These are phyloP conservation scores for Dryas iulia DNA, from an alignment of 1,140 invertebrate genomes.

Conservation along the genomic window DNA sequence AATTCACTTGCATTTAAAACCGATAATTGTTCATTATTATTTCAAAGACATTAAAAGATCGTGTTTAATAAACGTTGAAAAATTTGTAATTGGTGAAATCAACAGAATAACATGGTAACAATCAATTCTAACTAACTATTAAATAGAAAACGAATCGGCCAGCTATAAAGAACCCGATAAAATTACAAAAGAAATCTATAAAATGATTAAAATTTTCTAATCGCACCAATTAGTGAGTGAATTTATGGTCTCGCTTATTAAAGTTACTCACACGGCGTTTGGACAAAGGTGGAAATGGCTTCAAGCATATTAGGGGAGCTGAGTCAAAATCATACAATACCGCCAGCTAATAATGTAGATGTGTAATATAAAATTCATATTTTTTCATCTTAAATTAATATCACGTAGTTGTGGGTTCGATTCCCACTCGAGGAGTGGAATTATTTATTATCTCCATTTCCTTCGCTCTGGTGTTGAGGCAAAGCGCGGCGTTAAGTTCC, in stretches of 20 bases:
- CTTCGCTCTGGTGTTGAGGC: no score
- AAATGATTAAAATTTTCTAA: slow-evolving; percentile 76
- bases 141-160: slow-evolving; percentile 66
- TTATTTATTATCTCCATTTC: no score
- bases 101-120: slow-evolving; percentile 68
- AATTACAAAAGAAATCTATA: slow-evolving; percentile 77
- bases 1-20: slow-evolving; percentile 22
- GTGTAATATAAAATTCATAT: background rate
- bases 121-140: slow-evolving; percentile 70
- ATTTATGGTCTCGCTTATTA: slow-evolving; percentile 73
- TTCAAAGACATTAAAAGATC: slow-evolving; percentile 37
- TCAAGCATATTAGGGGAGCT: slow-evolving; percentile 2
- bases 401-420: no score
- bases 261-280: slow-evolving; percentile 32
- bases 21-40: slow-evolving; percentile 35
- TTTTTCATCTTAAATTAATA: no score
- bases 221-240: slow-evolving; percentile 66
- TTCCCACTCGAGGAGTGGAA: no score
- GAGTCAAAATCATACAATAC: background rate
- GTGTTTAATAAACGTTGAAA: slow-evolving; percentile 51
- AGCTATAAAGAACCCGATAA: slow-evolving; percentile 69
- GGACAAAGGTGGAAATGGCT: slow-evolving; percentile 7
- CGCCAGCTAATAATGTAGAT: background rate
- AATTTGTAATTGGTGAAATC: slow-evolving; percentile 70
- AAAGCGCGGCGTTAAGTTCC: no score